phyloP scores from a whole-genome alignment of 2,888 invertebrate species.

The Cryptophagus acutangulus region DNA sequence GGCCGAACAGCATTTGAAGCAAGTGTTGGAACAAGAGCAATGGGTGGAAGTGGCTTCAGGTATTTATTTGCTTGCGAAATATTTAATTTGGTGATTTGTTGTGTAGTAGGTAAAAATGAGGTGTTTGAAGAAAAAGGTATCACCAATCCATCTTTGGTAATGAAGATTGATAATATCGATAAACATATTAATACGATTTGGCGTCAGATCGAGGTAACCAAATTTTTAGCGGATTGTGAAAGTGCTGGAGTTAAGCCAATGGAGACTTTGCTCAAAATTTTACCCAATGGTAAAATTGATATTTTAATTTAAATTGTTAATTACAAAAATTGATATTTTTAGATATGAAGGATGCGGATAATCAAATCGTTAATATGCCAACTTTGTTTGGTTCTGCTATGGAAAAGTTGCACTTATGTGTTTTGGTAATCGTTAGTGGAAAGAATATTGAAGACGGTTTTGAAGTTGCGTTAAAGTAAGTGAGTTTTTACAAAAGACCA shows the following conservation, averaged over 20 bases:
- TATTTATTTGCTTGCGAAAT: slow-evolving; percentile 17
- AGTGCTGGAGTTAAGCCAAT: slow-evolving; percentile 48
- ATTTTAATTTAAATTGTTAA: background rate
- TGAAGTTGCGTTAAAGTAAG: slow-evolving; percentile 67
- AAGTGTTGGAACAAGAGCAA: slow-evolving; percentile 54
- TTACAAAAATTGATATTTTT: slow-evolving; percentile 8
- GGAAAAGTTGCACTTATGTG: slow-evolving; percentile 66
- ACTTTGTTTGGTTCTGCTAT: slow-evolving; percentile 68
- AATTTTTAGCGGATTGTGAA: slow-evolving; percentile 65
- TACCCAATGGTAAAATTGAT: slow-evolving; percentile 28
- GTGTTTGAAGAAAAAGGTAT: slow-evolving; percentile 46
- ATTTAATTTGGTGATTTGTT: too few species aligned
- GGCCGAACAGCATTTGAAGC: slow-evolving; percentile 62
- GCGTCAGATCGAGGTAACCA: slow-evolving; percentile 75
- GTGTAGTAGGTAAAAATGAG: slow-evolving; percentile 12
- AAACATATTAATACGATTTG: slow-evolving; percentile 74
- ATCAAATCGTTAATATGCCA: slow-evolving; percentile 47
- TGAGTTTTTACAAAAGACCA: slow-evolving; percentile 41
- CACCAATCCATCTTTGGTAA: slow-evolving; percentile 56
- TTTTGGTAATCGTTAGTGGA: slow-evolving; percentile 63
- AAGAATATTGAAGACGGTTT: slow-evolving; percentile 67
- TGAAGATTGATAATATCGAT: slow-evolving; percentile 69
- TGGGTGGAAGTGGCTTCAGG: slow-evolving; percentile 51
- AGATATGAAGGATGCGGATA: slow-evolving; percentile 10
- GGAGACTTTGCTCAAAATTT: slow-evolving; percentile 34